Percentiles rank a stretch among this genome's conserved stretches.
Conservation (phyloP, 2,888 invertebrate genomes). For the Dinocampus coccinellae region DNA sequence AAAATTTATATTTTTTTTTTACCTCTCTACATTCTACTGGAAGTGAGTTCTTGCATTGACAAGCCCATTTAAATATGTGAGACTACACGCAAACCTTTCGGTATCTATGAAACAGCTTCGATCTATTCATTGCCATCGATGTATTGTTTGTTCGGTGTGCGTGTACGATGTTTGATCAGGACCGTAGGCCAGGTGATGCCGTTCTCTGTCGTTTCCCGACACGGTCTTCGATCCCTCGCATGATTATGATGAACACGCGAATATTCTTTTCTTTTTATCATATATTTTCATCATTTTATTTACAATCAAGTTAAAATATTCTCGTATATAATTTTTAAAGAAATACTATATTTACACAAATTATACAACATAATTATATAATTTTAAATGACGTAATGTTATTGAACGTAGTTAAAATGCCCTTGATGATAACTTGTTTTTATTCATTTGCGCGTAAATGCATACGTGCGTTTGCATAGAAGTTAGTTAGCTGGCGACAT, state of each 20-base stretch:
- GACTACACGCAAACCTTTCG: conserved; percentile 27
- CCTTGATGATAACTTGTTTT: background rate
- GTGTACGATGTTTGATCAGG: conserved; percentile 66
- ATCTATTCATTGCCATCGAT: conserved; percentile 48
- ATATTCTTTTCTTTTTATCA: conserved; percentile 20
- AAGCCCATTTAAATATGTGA: conserved; percentile 13
- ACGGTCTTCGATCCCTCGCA: conserved; percentile 36
- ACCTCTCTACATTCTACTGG: no score
- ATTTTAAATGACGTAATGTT: background rate
- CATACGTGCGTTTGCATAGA: conserved; percentile 41
- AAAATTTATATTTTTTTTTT: no score
- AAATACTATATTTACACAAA: no score
- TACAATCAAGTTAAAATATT: no score
- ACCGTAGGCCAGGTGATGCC: conserved; percentile 62
- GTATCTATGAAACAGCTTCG: conserved; percentile 48
- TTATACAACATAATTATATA: no score
- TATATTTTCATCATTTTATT: background rate
- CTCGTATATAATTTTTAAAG: no score
- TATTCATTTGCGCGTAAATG: conserved; percentile 11
- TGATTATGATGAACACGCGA: conserved; percentile 34
- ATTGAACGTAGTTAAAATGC: conserved; percentile 4
- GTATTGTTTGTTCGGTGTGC: conserved; percentile 59
- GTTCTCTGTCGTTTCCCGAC: conserved; percentile 34
- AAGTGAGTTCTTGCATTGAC: no score
- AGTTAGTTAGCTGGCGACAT: conserved; percentile 42